Base-by-base conservation (phyloP, 53 echinoderm and acorn worm species). In the Astropecten irregularis region DNA sequence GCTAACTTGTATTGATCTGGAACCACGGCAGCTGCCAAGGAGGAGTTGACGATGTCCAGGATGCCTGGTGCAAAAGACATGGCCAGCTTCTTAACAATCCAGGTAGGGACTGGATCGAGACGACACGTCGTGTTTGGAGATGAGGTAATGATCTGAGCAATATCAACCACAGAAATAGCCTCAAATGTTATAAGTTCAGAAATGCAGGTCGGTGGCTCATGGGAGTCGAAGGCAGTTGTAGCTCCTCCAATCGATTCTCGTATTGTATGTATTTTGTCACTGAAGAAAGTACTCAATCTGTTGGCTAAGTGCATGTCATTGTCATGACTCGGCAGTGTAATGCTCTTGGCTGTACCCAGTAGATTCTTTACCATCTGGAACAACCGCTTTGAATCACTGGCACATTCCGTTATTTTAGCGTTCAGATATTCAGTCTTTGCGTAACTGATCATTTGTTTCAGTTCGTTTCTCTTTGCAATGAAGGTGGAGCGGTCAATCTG, bases 321-420 rank as follows among this genome's bases (percentile, higher is more conserved):
- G 28, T 28, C 55, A 10, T 23, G 16, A 32, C 31, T n/a, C 16
- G 52, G 73, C 20, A 74, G 28, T 39, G 36, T 32, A 34, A 25
- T 33, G 31, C 29, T 54, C 74, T 54, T 60, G 19, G 47, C 8
- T 34, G 40, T 38, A 21, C 44, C 44, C n/a, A 68, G 38, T 30
- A 74, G 55, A n/a, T 53, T 37, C 19, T 74, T 74, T 8, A 55
- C 25, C 54, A 53, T 74, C 74, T 19, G 18, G 35, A 54, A 74
- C n/a, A 54, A 55, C 19, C 14, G 52, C 28, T 50, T 53, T 23
- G 35, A 39, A 55, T 55, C 35, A 54, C 42, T 73, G 10, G 35
- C 31, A 18, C 74, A 28, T 55, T 74, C 74, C 5, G 53, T 20
- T 74, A 74, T 54, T 28, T 74, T 55, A 9, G 21, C n/a, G 42